Evolutionary conservation across 35 echinoderm and acorn worm genomes (phyloP), one percentile per base, ranked within the genome.

Genomic region (Acanthaster planci): DNA sequence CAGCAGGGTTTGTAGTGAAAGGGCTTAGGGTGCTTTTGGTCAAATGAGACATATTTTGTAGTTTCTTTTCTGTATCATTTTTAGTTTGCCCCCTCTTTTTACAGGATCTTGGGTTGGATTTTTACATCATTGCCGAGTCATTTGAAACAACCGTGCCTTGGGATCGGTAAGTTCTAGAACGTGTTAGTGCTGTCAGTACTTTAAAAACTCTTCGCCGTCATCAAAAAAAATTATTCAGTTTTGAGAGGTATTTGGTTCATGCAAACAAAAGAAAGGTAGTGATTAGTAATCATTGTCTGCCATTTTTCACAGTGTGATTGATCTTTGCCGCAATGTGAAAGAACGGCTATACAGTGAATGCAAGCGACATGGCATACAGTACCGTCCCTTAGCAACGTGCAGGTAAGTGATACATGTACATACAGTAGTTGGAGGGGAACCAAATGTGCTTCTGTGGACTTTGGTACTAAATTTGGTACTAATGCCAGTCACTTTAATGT

Each of bases 111-210:
- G 96, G 83, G 19, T 60, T 99, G 42, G 92, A 99, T 51, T 89
- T 90, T 81, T 92, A 91, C 78, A 87, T 93, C 37, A 99, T 99
- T 59, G 92, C 96, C 22, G 96, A 99, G 67, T 99, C 96, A 31
- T 99, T 99, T 92, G 96, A 99, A 76, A 99, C 96, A 19, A 94
- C 96, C 50, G 80, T 99, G 54, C 96, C 96, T 29, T 94, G 96
- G 96, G 96, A 99, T 60, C 87, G 96, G 92, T 99, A 67, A 87
- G 86, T 36, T 76, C 31, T 18, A 8, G 7, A n/a, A n/a, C n/a
- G n/a, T n/a, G n/a, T n/a, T n/a, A n/a, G n/a, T n/a, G n/a, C n/a
- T n/a, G n/a, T n/a, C n/a, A n/a, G n/a, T n/a, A n/a, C n/a, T n/a
- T n/a, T n/a, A n/a, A n/a, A n/a, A n/a, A n/a, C 9, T 26, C 2